Evolutionary conservation across 2,113 vertebrate species (phyloP), one percentile per base, ranked within the genome.

Genomic region (Sphyrna mokarran): DNA sequence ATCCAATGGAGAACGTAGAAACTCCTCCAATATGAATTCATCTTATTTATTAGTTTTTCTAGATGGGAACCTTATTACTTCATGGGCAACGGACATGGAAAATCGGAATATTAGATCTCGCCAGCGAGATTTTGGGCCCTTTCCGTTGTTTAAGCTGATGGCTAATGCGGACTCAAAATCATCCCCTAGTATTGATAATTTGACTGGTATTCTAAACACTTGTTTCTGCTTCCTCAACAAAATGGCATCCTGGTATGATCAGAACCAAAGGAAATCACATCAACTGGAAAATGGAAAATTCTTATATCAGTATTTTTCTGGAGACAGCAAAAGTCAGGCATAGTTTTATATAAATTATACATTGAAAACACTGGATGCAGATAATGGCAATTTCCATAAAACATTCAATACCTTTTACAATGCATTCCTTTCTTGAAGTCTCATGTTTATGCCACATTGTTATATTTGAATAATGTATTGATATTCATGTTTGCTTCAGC

Each of bases 401-500:
- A 95, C 94, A 95, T 33, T 69, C 40, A 70, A 95, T 70, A 54
- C 94, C 94, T 95, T 95, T 95, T 76, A 95, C 69, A 95, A 70
- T 48, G 68, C 94, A 72, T 72, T 72, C 69, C 68, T 72, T 95
- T 72, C 94, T 54, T 72, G 66, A 70, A 54, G 94, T 54, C 23
- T 95, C 94, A 72, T 95, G 94, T 95, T 95, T 43, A 54, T 95
- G 68, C 68, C 94, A 95, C 94, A 72, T 95, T 95, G 94, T 95
- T 95, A 72, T 76, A 72, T 54, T 76, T 95, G 43, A 95, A 95
- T 95, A 95, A 95, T 95, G 94, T 95, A 95, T 76, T 72, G 69
- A 48, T 48, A 33, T 95, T 72, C 94, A 54, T 95, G 94, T 95
- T 95, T 95, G 68, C 68, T 76, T 95, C 94, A 95, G 68, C 40